Conservation (phyloP, 1,140 invertebrate genomes). For the Aphis gossypii region DNA sequence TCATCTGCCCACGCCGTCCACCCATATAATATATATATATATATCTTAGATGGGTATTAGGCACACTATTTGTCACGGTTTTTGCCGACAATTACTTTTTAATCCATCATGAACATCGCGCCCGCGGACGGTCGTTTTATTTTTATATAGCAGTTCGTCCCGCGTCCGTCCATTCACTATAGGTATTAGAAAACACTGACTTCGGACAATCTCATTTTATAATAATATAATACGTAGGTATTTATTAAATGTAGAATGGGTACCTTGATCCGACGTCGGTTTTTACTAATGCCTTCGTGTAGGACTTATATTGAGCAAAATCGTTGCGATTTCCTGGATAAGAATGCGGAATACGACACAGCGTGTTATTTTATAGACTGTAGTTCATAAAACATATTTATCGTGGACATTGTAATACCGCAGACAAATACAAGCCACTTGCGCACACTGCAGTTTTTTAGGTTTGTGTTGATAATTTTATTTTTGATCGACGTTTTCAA, state of each 20-base stretch:
- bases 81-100: background rate
- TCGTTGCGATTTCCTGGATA: no score
- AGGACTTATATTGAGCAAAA: no score
- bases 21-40: background rate
- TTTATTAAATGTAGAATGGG: background rate
- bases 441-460: background rate
- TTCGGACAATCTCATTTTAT: background rate
- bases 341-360: background rate
- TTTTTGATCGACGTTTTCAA: background rate
- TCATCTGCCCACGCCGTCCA: background rate
- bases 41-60: background rate
- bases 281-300: background rate
- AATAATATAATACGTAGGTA: background rate
- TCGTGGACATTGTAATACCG: no score
- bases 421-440: no score
- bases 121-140: background rate
- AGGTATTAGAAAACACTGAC: background rate
- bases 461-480: background rate
- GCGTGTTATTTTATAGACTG: background rate
- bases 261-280: no score
- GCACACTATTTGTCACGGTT: background rate
- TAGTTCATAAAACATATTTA: background rate
- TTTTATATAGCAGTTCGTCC: background rate
- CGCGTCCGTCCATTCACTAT: background rate
- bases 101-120: background rate